These are phyloP conservation scores for Anoplolepis gracilipes DNA, from an alignment of 1,140 invertebrate genomes.

Conservation along the genomic window DNA sequence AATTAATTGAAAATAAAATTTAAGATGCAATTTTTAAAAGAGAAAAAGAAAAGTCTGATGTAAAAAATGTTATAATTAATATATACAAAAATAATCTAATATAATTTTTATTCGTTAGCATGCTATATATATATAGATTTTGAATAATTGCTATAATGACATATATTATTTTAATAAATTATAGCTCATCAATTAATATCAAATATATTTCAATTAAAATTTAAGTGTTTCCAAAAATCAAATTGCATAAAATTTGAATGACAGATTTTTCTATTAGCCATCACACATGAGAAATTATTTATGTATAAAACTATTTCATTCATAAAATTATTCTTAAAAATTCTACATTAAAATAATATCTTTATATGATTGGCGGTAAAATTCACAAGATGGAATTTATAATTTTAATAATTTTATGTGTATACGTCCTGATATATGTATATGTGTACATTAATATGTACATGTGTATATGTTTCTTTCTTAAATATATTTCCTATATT, in stretches of 20 bases:
- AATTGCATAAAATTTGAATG: not conserved
- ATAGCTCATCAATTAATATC: not conserved
- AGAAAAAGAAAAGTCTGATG: not conserved
- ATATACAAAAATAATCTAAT: not conserved
- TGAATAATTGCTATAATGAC: not conserved
- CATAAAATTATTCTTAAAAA: not conserved
- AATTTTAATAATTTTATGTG: too few species aligned
- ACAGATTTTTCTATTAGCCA: not conserved
- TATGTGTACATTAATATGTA: too few species aligned
- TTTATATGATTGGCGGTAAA: too few species aligned
- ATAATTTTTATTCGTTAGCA: not conserved
- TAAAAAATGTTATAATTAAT: not conserved
- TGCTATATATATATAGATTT: not conserved
- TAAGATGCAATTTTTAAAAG: not conserved
- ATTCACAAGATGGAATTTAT: too few species aligned
- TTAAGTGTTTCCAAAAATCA: not conserved
- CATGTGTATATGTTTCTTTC: too few species aligned
- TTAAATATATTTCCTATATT: too few species aligned
- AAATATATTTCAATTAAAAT: not conserved
- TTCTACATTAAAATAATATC: not conserved
- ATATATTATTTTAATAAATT: not conserved
- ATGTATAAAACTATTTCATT: not conserved
- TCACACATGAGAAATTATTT: not conserved
- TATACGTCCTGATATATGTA: too few species aligned
- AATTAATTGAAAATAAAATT: not conserved